Evolutionary conservation across 1,140 invertebrate genomes (phyloP).

Genomic region (Heliconius nattereri): DNA sequence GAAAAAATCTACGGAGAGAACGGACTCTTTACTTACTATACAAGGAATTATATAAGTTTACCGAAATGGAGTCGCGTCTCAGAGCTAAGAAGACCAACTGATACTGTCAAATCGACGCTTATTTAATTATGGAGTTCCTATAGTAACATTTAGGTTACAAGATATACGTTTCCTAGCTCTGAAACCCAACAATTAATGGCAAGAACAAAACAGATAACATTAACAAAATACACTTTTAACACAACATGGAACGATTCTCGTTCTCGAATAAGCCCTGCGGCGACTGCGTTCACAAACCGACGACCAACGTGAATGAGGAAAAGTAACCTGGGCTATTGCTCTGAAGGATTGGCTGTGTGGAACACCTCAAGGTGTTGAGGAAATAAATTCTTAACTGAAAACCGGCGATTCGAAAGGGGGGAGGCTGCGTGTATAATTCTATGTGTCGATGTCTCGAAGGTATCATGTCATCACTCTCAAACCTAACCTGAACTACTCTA

Average conservation of each 20-base stretch:
- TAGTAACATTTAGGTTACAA: not conserved
- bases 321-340: slow-evolving; percentile 77
- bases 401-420: slow-evolving; percentile 66
- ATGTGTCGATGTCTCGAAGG: slow-evolving; percentile 73
- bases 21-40: slow-evolving; percentile 79
- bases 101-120: not conserved
- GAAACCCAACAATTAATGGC: slow-evolving; percentile 53
- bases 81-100: slow-evolving; percentile 47
- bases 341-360: slow-evolving; percentile 54
- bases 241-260: slow-evolving; percentile 72
- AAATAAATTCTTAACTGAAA: slow-evolving; percentile 74
- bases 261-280: slow-evolving; percentile 77
- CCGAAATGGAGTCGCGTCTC: slow-evolving; percentile 49
- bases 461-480: slow-evolving; percentile 62
- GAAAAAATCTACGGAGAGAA: slow-evolving; percentile 78
- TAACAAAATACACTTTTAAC: slow-evolving; percentile 74
- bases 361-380: slow-evolving; percentile 42
- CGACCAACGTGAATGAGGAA: slow-evolving; percentile 65
- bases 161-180: slow-evolving; percentile 44
- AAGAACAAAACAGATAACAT: slow-evolving; percentile 71
- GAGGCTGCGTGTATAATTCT: slow-evolving; percentile 64
- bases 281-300: slow-evolving; percentile 70
- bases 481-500: slow-evolving; percentile 72
- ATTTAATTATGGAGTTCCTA: not conserved
- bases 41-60: slow-evolving; percentile 67